Conservation (phyloP, 2,113 vertebrate genomes). For the Anhinga anhinga region DNA sequence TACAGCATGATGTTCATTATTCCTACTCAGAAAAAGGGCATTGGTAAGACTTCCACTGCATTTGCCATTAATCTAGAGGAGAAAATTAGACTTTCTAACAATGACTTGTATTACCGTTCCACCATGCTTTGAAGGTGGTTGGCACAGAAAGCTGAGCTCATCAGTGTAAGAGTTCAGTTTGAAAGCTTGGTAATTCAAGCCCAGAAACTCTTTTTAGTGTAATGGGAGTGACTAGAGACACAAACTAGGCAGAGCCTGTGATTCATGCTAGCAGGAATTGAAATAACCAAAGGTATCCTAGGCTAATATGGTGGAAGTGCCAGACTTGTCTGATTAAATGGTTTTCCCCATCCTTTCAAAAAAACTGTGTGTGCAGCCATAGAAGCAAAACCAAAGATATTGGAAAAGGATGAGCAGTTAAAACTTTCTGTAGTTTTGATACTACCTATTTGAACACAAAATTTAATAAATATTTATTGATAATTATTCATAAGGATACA, state of each 20-base stretch:
- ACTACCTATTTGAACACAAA: background rate
- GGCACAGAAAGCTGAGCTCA: background rate
- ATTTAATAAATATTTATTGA: background rate
- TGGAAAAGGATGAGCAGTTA: background rate
- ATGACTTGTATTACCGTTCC: background rate
- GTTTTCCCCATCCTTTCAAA: background rate
- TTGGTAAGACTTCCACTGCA: background rate
- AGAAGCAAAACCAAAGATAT: background rate
- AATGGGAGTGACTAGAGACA: background rate
- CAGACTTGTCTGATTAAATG: background rate
- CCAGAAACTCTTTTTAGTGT: background rate
- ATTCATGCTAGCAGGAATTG: slow-evolving; percentile 25
- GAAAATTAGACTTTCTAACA: background rate
- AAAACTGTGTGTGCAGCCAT: background rate
- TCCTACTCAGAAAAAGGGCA: background rate
- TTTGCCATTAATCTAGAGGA: background rate
- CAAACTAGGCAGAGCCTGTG: slow-evolving; percentile 6
- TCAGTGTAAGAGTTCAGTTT: background rate
- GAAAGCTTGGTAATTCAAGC: background rate
- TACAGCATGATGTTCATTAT: background rate
- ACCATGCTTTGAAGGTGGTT: background rate
- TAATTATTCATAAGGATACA: background rate
- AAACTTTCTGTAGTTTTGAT: background rate
- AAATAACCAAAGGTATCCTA: background rate
- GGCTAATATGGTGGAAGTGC: background rate